A percentile compares a stretch with the other conserved stretches of the same genome.
phyloP scores from a whole-genome alignment of 2,113 vertebrate genomes.

The Tringa solitaria region DNA sequence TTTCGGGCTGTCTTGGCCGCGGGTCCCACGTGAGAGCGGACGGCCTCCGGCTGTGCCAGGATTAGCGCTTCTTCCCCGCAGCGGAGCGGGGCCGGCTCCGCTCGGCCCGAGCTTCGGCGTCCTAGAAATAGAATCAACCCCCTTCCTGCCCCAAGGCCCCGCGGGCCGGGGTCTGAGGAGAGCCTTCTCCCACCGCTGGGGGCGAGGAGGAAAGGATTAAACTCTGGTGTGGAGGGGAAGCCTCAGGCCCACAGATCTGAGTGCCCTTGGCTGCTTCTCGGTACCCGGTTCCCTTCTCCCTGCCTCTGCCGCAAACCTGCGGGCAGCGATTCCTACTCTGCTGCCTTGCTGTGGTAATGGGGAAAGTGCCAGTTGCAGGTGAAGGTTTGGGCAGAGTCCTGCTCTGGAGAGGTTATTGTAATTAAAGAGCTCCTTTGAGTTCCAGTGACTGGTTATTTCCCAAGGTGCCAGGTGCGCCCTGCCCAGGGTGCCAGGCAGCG shows the following conservation, averaged over 20 bases:
- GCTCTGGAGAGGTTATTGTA: fast-evolving
- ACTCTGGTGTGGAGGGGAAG: neutral
- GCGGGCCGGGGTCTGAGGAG: neutral
- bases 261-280: neutral
- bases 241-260: fast-evolving
- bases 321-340: fast-evolving
- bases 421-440: neutral
- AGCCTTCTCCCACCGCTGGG: fast-evolving
- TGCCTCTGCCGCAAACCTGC: fast-evolving
- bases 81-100: neutral
- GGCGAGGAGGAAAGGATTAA: neutral
- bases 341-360: neutral
- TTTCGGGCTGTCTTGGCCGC: neutral
- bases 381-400: neutral
- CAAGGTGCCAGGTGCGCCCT: neutral
- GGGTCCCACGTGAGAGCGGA: fast-evolving
- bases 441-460: too few species aligned
- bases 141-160: neutral
- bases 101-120: fast-evolving
- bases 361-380: fast-evolving
- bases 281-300: fast-evolving
- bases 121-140: neutral
- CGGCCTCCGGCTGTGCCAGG: fast-evolving
- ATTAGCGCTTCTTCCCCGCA: fast-evolving
- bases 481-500: neutral